Conservation (phyloP, 2,113 vertebrate genomes). For the Phyllostomus hastatus region DNA sequence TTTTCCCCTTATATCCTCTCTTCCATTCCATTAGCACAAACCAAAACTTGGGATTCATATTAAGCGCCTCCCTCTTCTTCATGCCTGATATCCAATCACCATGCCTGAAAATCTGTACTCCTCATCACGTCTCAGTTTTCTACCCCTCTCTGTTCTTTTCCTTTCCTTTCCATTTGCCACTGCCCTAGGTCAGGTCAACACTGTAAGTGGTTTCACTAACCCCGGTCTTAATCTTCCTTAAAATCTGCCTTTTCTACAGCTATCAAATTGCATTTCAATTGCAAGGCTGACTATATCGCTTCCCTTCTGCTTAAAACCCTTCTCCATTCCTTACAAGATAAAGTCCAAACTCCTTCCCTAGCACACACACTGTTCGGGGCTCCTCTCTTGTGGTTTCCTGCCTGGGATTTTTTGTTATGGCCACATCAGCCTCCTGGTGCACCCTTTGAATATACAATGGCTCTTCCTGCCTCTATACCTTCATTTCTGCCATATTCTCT, state of each 20-base stretch:
- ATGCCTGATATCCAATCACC: background rate
- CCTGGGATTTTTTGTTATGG: background rate
- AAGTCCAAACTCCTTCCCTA: background rate
- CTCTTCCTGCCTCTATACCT: background rate
- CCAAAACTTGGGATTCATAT: constrained; percentile 10
- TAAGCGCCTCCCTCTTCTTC: background rate
- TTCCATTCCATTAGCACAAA: background rate
- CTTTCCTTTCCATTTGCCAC: background rate
- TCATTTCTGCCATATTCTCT: background rate
- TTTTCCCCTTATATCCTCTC: background rate
- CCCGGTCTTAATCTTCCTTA: background rate
- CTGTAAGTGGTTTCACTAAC: background rate
- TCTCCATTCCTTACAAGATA: background rate
- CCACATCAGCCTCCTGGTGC: background rate
- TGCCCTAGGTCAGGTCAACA: background rate
- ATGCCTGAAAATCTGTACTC: background rate
- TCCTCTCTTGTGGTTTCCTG: background rate
- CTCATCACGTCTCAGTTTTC: background rate
- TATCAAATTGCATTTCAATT: constrained; percentile 13
- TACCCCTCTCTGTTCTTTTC: background rate
- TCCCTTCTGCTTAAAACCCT: background rate
- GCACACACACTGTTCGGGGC: background rate
- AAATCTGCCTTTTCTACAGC: background rate
- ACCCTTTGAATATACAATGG: too few species aligned
- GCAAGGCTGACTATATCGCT: background rate